Conservation (phyloP, 2,888 invertebrate genomes). For the Ametastegia equiseti region DNA sequence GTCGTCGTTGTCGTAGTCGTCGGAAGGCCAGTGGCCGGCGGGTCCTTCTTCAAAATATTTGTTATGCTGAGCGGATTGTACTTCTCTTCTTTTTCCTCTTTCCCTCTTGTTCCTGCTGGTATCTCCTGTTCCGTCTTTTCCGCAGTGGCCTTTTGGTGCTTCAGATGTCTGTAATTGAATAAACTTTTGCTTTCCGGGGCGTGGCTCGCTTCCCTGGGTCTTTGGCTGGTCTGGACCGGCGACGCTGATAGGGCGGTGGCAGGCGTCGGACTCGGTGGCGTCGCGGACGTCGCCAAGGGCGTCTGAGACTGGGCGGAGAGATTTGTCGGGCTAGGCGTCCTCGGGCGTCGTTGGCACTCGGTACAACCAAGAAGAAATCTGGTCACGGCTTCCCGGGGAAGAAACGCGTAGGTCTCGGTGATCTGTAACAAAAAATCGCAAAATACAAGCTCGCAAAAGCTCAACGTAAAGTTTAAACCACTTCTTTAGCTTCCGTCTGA, state of each 20-base stretch:
- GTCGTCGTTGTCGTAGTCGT: slow-evolving; percentile 55
- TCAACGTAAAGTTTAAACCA: background rate
- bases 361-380: slow-evolving; percentile 96
- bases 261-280: slow-evolving; percentile 55
- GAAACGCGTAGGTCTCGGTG: slow-evolving; percentile 96
- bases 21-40: slow-evolving; percentile 51
- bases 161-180: slow-evolving; percentile 69
- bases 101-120: slow-evolving; percentile 54
- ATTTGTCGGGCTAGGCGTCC: slow-evolving; percentile 80
- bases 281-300: slow-evolving; percentile 52
- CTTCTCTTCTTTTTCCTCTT: slow-evolving; percentile 66
- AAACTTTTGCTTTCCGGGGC: slow-evolving; percentile 68
- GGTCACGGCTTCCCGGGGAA: slow-evolving; percentile 97
- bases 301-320: slow-evolving; percentile 70
- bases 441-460: background rate
- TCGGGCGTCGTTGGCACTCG: slow-evolving; percentile 91
- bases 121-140: slow-evolving; percentile 68
- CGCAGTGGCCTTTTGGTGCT: slow-evolving; percentile 58
- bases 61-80: slow-evolving; percentile 74
- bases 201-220: slow-evolving; percentile 67
- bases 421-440: slow-evolving; percentile 82
- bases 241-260: slow-evolving; percentile 57
- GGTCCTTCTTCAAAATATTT: slow-evolving; percentile 73
- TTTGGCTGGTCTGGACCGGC: slow-evolving; percentile 62
- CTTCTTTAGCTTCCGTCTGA: slow-evolving; percentile 3